Percentiles rank a stretch among this genome's conserved stretches.
Evolutionary conservation across 30 jellyfish, hydroid and myxozoan genomes (phyloP).

Genomic region (Aurelia coerulea): DNA sequence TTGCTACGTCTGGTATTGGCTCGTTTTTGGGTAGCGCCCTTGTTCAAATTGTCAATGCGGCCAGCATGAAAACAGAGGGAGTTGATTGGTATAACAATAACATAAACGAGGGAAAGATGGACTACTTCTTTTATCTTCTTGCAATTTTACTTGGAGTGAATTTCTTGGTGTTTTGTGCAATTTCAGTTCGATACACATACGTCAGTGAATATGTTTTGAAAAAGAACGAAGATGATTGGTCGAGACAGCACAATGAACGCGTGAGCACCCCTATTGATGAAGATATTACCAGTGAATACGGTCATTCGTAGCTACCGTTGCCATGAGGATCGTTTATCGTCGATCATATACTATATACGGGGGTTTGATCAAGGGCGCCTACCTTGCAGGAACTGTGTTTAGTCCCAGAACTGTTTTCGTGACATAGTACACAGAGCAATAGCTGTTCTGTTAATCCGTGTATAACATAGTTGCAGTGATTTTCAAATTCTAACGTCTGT

Average conservation of each 20-base stretch:
- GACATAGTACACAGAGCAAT: too few species aligned
- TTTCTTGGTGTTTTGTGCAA: conserved; percentile 66
- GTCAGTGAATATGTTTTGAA: conserved; percentile 39
- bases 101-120: conserved; percentile 65
- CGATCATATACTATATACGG: too few species aligned
- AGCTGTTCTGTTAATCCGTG: too few species aligned
- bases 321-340: too few species aligned
- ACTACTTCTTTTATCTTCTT: conserved; percentile 61
- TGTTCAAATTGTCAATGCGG: conserved; percentile 58
- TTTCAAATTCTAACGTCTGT: too few species aligned
- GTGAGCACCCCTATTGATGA: conserved; percentile 11
- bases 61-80: conserved; percentile 4
- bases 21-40: conserved; percentile 84
- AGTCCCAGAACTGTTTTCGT: too few species aligned
- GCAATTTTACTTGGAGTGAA: conserved; percentile 72
- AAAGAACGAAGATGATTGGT: conserved; percentile 66
- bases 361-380: too few species aligned
- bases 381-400: too few species aligned
- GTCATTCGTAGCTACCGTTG: too few species aligned
- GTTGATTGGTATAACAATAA: conserved; percentile 68
- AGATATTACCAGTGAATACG: neutral
- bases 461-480: too few species aligned
- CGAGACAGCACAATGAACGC: neutral
- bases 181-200: conserved; percentile 70
- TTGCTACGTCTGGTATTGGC: conserved; percentile 86